Percentiles rank a stretch among this genome's conserved stretches.
Evolutionary conservation across 2,113 vertebrate genomes (phyloP).

Genomic region (Chaenogobius annularis): DNA sequence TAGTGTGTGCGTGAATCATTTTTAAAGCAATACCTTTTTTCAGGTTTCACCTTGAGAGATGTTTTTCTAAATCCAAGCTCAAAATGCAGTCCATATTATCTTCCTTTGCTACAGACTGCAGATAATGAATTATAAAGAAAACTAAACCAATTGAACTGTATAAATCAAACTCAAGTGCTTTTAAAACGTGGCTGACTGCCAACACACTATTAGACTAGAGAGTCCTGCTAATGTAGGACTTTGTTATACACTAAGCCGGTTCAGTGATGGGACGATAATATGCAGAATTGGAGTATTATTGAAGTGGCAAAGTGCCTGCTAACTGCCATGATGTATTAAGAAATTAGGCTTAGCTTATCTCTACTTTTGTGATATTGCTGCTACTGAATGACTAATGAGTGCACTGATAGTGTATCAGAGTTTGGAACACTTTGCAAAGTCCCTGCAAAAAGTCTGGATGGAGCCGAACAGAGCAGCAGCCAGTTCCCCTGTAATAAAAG

Average conservation of each 20-base stretch:
- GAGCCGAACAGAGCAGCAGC: slow-evolving; percentile 6
- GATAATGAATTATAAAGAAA: slow-evolving; percentile 9
- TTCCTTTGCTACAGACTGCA: background rate
- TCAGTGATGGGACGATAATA: slow-evolving; percentile 46
- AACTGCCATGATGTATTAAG: slow-evolving; percentile 32
- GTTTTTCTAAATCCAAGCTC: background rate
- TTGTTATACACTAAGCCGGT: slow-evolving; percentile 44
- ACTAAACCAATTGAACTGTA: slow-evolving; percentile 10
- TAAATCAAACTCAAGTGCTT: slow-evolving; percentile 23
- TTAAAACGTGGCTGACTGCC: slow-evolving; percentile 33
- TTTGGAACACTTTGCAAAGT: slow-evolving; percentile 24
- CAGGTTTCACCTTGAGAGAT: background rate
- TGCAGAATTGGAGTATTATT: slow-evolving; percentile 22
- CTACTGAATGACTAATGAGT: slow-evolving; percentile 48
- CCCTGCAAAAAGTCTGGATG: slow-evolving; percentile 20
- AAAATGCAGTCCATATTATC: background rate
- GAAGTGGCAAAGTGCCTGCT: slow-evolving; percentile 39
- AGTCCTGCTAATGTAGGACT: slow-evolving; percentile 42
- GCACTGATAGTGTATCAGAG: slow-evolving; percentile 39
- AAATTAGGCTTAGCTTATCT: slow-evolving; percentile 44
- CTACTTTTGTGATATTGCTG: slow-evolving; percentile 31
- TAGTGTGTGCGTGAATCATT: too few relatives aligned
- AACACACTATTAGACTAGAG: slow-evolving; percentile 37
- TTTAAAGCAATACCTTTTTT: too few relatives aligned
- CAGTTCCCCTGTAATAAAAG: background rate